A percentile compares a stretch with the other conserved stretches of the same genome.
Evolutionary conservation across 2,888 invertebrate genomes (phyloP).

Genomic region (Monopis laevigella): DNA sequence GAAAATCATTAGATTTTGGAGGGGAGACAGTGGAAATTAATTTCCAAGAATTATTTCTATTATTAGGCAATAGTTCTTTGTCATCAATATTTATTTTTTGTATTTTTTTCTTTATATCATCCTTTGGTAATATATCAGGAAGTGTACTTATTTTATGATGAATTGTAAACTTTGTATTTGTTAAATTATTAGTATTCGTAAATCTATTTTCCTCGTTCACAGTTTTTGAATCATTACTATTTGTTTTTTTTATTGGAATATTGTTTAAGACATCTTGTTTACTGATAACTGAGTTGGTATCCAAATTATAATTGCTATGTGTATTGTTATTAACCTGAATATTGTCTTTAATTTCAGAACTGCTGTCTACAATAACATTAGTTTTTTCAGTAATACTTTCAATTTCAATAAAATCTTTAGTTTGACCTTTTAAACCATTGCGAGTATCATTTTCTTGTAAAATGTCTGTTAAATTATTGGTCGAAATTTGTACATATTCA

Average conservation of each 20-base stretch:
- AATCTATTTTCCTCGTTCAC: neutral
- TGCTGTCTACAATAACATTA: too few species aligned
- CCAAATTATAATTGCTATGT: too few species aligned
- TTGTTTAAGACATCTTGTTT: too few species aligned
- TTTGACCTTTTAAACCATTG: too few species aligned
- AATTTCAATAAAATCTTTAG: too few species aligned
- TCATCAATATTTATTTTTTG: slow-evolving; percentile 58
- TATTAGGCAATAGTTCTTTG: slow-evolving; percentile 39
- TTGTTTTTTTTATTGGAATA: neutral
- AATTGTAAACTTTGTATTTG: slow-evolving; percentile 14
- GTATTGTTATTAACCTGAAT: too few species aligned
- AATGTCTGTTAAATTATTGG: too few species aligned
- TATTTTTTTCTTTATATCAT: slow-evolving; percentile 57
- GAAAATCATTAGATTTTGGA: slow-evolving; percentile 44
- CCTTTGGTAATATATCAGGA: slow-evolving; percentile 38
- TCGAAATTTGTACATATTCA: too few species aligned
- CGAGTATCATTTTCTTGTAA: too few species aligned
- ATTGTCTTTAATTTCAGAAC: too few species aligned
- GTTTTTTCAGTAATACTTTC: slow-evolving; percentile 8
- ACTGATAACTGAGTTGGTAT: too few species aligned
- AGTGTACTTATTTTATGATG: slow-evolving; percentile 25
- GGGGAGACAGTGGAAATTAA: slow-evolving; percentile 67
- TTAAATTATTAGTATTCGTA: slow-evolving; percentile 14
- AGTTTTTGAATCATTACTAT: neutral
- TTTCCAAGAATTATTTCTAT: slow-evolving; percentile 64